A percentile compares a stretch with the other conserved stretches of the same genome.
phyloP scores from a whole-genome alignment of 2,888 invertebrate genomes.

The Bugula neritina region DNA sequence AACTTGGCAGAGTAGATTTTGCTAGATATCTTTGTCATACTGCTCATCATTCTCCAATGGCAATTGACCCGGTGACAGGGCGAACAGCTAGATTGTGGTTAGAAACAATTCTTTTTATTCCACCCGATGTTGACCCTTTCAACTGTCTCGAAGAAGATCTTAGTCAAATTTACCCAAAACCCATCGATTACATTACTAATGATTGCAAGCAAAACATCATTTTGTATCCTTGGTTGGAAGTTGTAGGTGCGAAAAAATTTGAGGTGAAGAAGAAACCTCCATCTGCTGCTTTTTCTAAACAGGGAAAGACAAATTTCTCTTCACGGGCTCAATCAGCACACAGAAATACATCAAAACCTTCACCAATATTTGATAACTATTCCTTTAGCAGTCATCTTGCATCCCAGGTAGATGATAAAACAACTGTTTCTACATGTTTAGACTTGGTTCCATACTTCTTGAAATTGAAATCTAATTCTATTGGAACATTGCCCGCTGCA shows the following conservation, averaged over 20 bases:
- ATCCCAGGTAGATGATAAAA: neutral
- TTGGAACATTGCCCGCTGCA: neutral
- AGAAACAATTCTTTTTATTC: slow-evolving; percentile 13
- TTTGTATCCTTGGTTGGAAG: neutral
- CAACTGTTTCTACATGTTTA: neutral
- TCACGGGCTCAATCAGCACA: neutral
- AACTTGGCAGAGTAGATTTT: slow-evolving; percentile 3
- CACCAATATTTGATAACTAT: neutral
- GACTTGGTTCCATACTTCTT: slow-evolving; percentile 3
- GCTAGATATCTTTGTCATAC: neutral
- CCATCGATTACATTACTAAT: neutral
- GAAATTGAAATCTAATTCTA: slow-evolving; percentile 3
- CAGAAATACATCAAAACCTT: neutral
- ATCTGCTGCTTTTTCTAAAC: neutral
- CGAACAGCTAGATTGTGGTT: neutral
- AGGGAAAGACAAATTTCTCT: neutral
- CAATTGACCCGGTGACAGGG: neutral
- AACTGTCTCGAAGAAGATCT: neutral
- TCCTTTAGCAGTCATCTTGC: neutral
- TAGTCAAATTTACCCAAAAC: neutral
- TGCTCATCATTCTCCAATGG: slow-evolving; percentile 15
- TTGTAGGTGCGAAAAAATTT: neutral
- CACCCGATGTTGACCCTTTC: slow-evolving; percentile 10
- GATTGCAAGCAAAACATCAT: neutral
- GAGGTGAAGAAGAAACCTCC: neutral